phyloP scores from a whole-genome alignment of 2,797 vertebrate genomes.

The Leucoraja ocellata region DNA sequence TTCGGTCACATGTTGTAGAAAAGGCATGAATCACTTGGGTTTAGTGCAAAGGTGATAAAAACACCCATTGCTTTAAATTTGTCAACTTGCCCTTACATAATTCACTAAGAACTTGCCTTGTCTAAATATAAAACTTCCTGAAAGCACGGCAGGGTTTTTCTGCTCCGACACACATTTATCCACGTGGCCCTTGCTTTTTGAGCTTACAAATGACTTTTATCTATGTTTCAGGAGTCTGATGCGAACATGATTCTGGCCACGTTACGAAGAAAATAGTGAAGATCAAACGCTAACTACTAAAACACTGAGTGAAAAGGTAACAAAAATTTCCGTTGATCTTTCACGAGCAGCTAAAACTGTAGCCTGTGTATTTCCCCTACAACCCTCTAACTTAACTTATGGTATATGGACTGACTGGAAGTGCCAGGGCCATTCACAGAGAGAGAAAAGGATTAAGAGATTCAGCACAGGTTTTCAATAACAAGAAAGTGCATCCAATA shows the following conservation, averaged over 20 bases:
- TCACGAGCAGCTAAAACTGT: background rate
- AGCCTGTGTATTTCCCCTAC: background rate
- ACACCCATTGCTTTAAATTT: background rate
- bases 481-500: background rate
- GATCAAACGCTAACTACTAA: background rate
- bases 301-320: background rate
- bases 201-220: background rate
- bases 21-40: background rate
- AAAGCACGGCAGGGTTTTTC: background rate
- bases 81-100: background rate
- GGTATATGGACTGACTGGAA: too few species aligned
- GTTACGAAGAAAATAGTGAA: background rate
- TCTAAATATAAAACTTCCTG: background rate
- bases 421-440: too few species aligned
- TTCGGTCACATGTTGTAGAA: background rate
- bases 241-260: background rate
- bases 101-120: too few species aligned
- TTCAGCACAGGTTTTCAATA: background rate
- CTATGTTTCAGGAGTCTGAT: background rate
- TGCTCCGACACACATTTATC: background rate
- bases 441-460: too few species aligned
- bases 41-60: background rate
- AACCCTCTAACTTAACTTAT: too few species aligned
- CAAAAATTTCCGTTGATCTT: background rate
- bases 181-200: background rate